These are phyloP conservation scores for Malurus alboscapulatus DNA, from an alignment of 2,113 vertebrate genomes.

Conservation along the genomic window DNA sequence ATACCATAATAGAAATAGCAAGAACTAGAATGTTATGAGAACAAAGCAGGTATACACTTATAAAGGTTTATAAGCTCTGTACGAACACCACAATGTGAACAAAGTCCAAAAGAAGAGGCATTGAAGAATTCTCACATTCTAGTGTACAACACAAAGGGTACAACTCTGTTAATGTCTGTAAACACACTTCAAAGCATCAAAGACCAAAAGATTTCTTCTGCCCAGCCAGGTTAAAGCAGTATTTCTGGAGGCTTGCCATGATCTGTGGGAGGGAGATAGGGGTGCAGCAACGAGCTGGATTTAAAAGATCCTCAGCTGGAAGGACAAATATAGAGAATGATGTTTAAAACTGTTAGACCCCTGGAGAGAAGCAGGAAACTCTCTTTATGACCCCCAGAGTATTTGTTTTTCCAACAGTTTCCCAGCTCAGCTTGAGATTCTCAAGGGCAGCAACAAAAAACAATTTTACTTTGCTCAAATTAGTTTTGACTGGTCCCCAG, in stretches of 20 bases:
- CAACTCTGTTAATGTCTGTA: not conserved
- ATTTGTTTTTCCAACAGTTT: slow-evolving; percentile 66
- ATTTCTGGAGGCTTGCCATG: slow-evolving; percentile 33
- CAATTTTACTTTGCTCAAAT: slow-evolving; percentile 53
- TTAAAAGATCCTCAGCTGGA: slow-evolving; percentile 56
- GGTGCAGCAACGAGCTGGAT: slow-evolving; percentile 24
- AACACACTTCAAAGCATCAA: slow-evolving; percentile 30
- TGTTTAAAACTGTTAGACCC: slow-evolving; percentile 56
- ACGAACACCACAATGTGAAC: not conserved
- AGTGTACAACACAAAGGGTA: not conserved
- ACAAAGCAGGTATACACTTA: not conserved
- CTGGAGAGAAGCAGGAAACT: slow-evolving; percentile 61
- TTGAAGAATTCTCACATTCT: slow-evolving; percentile 8
- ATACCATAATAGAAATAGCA: not conserved
- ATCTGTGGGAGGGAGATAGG: slow-evolving; percentile 1
- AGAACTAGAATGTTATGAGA: not conserved
- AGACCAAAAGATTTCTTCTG: not conserved
- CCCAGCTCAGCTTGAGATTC: slow-evolving; percentile 51
- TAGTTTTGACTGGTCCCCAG: slow-evolving; percentile 57
- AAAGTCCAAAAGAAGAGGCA: slow-evolving; percentile 1
- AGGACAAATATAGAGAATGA: slow-evolving; percentile 34
- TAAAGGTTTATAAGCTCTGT: not conserved
- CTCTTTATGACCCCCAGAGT: slow-evolving; percentile 53
- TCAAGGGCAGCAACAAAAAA: slow-evolving; percentile 40
- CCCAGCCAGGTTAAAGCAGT: slow-evolving; percentile 14